Base-by-base conservation (phyloP, 2,797 vertebrate genomes). In the Esox lucius region DNA sequence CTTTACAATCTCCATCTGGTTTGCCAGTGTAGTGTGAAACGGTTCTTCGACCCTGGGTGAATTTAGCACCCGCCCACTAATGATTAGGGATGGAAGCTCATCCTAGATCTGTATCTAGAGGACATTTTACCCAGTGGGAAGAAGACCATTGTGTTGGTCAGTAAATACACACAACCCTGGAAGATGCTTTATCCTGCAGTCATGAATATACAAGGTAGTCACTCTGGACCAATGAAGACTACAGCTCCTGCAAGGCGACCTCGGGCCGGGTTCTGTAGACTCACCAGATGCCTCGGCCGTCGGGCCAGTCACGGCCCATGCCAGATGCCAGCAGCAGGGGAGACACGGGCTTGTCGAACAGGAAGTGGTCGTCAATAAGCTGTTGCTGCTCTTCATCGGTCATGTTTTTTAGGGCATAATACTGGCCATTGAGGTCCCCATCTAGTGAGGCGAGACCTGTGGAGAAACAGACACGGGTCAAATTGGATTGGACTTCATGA, bases 341-440 rank as follows among this genome's bases (percentile, higher is more conserved):
- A 79, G 95, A 96, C 76, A 96, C 94, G 0, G 95, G 95, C 83
- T 96, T 96, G 88, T 96, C 95, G 76, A 96, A 96, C 75, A 96
- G 90, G 88, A 96, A 96, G 87, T 96, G 95, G 84, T 96, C 95
- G 77, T 96, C 95, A 61, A 96, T 96, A 71, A 96, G 93, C 88
- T 96, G 94, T 87, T 96, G 95, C 85, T 96, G 95, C 79, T 96
- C 94, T n/a, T 95, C 92, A 2, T 96, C 96, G 0, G 94, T 95
- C 96, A 96, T 96, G 89, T 92, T 94, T 82, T 93, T 94, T 80
- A 96, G 87, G 64, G 95, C 93, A 69, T 96, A 96, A 87, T 96
- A 96, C 75, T 89, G 94, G 72, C 96, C 96, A 33, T 95, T 94
- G 75, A 97, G 91, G 87, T 97, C 96, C 28, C 96, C 96, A 0